Evolutionary conservation across 2,113 vertebrate genomes (phyloP).

Genomic region (Cochlearius cochlearius): DNA sequence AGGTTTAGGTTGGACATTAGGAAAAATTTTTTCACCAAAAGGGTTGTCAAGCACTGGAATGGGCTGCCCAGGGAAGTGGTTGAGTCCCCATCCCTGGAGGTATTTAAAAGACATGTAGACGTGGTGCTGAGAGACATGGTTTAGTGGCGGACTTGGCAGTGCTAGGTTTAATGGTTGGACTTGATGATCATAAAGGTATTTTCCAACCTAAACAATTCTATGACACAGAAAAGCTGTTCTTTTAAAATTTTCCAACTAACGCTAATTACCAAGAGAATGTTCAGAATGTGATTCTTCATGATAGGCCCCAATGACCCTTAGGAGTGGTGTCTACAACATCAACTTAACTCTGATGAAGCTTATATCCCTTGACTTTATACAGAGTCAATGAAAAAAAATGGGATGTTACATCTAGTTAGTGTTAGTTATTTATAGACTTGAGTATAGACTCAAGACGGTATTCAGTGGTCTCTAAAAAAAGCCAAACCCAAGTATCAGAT

Average conservation of each 20-base stretch:
- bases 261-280: not conserved
- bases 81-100: no score
- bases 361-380: not conserved
- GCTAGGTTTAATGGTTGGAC: no score
- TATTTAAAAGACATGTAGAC: no score
- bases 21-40: no score
- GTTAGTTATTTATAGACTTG: not conserved
- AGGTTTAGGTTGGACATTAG: no score
- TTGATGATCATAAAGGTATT: no score
- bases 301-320: not conserved
- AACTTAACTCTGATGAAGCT: not conserved
- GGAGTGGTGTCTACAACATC: not conserved
- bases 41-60: no score
- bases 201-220: not conserved
- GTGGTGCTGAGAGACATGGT: no score
- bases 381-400: not conserved
- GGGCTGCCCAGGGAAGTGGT: no score
- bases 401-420: not conserved
- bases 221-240: not conserved
- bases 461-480: not conserved
- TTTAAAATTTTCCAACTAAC: not conserved
- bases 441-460: not conserved
- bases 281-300: not conserved
- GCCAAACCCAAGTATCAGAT: not conserved
- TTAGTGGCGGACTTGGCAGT: no score